These are phyloP conservation scores for Cataglyphis altisquamis DNA, from an alignment of 2,888 invertebrate species.

Conservation along the genomic window DNA sequence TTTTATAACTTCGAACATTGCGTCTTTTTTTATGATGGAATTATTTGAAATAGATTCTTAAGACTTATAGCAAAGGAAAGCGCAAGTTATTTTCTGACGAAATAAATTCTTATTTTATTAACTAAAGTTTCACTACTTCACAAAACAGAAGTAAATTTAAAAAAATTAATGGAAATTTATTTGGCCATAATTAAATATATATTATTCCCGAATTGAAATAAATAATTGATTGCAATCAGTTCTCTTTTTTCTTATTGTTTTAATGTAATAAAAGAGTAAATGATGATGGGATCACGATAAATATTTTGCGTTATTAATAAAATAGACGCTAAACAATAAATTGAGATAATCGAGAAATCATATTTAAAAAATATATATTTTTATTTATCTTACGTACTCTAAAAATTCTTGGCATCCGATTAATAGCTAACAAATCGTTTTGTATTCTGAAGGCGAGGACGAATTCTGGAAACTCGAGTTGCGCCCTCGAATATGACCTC, in stretches of 20 bases:
- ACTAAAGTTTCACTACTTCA: neutral
- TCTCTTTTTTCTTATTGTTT: neutral
- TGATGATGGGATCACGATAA: neutral
- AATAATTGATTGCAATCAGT: neutral
- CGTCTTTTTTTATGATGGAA: neutral
- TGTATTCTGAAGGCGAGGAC: slow-evolving; percentile 27
- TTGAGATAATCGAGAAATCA: neutral
- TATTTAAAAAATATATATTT: neutral
- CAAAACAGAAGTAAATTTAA: neutral
- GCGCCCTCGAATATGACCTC: slow-evolving; percentile 37
- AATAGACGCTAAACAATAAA: neutral
- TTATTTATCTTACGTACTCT: neutral
- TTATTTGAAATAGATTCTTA: neutral
- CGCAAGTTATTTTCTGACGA: neutral
- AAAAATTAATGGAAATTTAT: slow-evolving; percentile 3
- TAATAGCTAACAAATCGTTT: neutral
- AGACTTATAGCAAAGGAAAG: neutral
- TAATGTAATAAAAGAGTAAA: neutral
- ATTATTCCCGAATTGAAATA: neutral
- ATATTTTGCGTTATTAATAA: neutral
- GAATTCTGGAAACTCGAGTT: slow-evolving; percentile 30
- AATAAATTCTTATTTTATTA: neutral
- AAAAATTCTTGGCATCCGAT: neutral
- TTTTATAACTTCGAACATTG: slow-evolving; percentile 22
- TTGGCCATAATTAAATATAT: neutral